A percentile compares a stretch with the other conserved stretches of the same genome.
Evolutionary conservation across 2,113 vertebrate species (phyloP).

Genomic region (Conger conger): DNA sequence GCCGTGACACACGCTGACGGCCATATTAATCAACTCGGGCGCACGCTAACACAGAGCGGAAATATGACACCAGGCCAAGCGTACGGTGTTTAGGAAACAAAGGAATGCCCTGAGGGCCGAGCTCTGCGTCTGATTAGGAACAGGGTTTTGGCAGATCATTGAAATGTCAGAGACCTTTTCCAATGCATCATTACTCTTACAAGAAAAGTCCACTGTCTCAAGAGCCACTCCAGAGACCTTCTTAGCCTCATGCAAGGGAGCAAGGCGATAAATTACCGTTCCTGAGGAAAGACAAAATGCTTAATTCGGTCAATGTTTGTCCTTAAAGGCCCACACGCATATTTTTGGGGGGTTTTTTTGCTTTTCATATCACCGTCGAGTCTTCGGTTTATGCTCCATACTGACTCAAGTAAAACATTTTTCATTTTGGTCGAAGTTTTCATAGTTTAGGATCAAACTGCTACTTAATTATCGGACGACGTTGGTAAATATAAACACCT

Average conservation of each 20-base stretch:
- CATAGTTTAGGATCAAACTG: no score
- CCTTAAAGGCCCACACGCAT: no score
- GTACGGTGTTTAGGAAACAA: slow-evolving; percentile 14
- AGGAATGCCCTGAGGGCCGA: neutral
- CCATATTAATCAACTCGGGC: slow-evolving; percentile 35
- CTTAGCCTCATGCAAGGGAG: slow-evolving; percentile 23
- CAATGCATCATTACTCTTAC: slow-evolving; percentile 26
- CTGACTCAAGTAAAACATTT: no score
- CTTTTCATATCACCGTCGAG: no score
- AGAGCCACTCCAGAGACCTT: slow-evolving; percentile 18
- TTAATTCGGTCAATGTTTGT: no score
- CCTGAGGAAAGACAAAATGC: slow-evolving; percentile 10
- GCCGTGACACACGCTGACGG: neutral
- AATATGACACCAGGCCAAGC: neutral
- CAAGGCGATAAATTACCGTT: slow-evolving; percentile 29
- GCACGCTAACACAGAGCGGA: neutral
- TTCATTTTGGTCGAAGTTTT: no score
- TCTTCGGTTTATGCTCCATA: no score
- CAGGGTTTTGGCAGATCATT: slow-evolving; percentile 22
- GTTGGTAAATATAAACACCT: no score
- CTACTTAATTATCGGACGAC: no score
- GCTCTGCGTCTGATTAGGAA: slow-evolving; percentile 3
- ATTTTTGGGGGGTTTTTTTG: no score
- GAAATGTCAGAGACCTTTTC: slow-evolving; percentile 35
- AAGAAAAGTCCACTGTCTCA: slow-evolving; percentile 10